A percentile compares a stretch with the other conserved stretches of the same genome.
Conservation (phyloP, 2,113 vertebrate genomes). For the Oncorhynchus nerka region DNA sequence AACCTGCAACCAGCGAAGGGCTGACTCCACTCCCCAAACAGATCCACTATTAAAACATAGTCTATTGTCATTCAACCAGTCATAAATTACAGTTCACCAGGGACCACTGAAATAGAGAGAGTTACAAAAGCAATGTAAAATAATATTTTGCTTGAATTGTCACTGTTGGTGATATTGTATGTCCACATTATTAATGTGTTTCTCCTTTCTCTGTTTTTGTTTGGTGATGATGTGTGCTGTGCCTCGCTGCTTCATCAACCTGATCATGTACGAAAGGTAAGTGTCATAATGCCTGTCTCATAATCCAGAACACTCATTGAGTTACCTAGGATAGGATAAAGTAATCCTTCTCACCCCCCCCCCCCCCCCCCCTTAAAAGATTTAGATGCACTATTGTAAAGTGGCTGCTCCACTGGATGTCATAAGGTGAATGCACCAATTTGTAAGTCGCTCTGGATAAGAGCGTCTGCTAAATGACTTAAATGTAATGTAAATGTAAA, state of each 20-base stretch:
- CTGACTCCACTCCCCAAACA: constrained; percentile 13
- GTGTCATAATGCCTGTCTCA: not conserved
- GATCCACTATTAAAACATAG: no score
- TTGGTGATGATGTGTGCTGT: constrained; percentile 22
- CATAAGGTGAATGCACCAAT: no score
- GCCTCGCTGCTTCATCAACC: not conserved
- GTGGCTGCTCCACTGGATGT: no score
- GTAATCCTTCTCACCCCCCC: no score
- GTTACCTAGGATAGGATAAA: no score
- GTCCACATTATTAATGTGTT: constrained; percentile 10
- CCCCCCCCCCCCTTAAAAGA: no score
- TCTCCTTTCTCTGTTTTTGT: constrained; percentile 15
- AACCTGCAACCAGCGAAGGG: constrained; percentile 60
- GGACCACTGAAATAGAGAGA: not conserved
- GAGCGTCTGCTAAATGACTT: no score
- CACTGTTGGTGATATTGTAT: constrained; percentile 6
- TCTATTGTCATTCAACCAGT: not conserved
- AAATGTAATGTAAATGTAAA: no score
- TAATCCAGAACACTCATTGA: not conserved
- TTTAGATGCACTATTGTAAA: no score
- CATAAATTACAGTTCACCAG: no score
- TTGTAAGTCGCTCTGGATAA: no score
- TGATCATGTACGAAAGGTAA: not conserved
- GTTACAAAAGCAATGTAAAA: not conserved
- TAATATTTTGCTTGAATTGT: not conserved